Percentiles rank a stretch among this genome's conserved stretches.
phyloP scores from a whole-genome alignment of 2,888 invertebrate species.

The Encarsia formosa region DNA sequence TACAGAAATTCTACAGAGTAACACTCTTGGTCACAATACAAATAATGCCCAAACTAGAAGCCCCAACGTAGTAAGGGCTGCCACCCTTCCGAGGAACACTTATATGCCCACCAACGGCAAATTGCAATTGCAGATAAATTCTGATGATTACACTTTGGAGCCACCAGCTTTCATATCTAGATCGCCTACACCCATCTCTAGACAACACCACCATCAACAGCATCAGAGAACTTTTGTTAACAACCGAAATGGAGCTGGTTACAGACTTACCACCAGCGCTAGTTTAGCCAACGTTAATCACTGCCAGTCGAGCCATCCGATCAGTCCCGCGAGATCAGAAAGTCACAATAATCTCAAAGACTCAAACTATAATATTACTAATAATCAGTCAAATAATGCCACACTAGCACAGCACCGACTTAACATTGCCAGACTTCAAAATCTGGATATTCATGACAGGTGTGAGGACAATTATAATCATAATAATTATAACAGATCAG shows the following conservation, averaged over 20 bases:
- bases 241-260: constrained; percentile 28
- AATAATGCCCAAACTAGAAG: constrained; percentile 38
- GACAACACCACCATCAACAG: constrained; percentile 29
- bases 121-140: constrained; percentile 41
- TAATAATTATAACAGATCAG: constrained; percentile 44
- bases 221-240: constrained; percentile 20
- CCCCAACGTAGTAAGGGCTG: constrained; percentile 57
- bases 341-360: constrained; percentile 49
- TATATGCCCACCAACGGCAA: constrained; percentile 51
- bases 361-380: constrained; percentile 47
- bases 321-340: constrained; percentile 47
- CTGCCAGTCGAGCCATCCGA: constrained; percentile 43
- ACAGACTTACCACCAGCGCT: constrained; percentile 45
- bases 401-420: constrained; percentile 37
- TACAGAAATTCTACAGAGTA: constrained; percentile 49
- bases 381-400: constrained; percentile 31
- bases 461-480: constrained; percentile 46
- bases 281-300: constrained; percentile 49
- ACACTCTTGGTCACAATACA: constrained; percentile 45
- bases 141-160: constrained; percentile 48
- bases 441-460: constrained; percentile 42
- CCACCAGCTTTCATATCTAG: constrained; percentile 48
- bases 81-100: constrained; percentile 70
- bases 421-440: constrained; percentile 42
- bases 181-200: constrained; percentile 45